Percentiles rank a stretch among this genome's conserved stretches.
Evolutionary conservation across 1,140 invertebrate genomes (phyloP).

Genomic region (Leptinotarsa texana): DNA sequence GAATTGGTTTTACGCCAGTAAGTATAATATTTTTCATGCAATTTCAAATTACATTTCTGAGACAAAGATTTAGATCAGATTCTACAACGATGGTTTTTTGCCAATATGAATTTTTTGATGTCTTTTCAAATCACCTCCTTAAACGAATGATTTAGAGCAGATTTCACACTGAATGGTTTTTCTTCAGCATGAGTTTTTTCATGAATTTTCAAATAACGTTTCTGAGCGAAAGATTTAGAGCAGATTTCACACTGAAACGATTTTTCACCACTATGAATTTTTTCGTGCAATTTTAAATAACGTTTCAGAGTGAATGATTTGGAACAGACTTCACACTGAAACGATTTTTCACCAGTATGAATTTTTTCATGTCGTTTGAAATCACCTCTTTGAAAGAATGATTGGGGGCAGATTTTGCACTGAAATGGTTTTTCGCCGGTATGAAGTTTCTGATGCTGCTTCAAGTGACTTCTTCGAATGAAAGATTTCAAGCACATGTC

Average conservation of each 20-base stretch:
- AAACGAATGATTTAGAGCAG: slow-evolving; percentile 11
- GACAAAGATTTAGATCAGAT: no score
- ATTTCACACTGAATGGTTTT: slow-evolving; percentile 29
- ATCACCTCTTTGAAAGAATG: not conserved
- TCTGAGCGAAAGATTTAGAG: slow-evolving; percentile 20
- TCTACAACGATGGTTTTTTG: no score
- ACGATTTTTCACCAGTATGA: not conserved
- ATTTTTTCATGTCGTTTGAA: not conserved
- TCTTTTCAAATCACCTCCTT: slow-evolving; percentile 24
- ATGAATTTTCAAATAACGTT: slow-evolving; percentile 44
- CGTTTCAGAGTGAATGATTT: not conserved
- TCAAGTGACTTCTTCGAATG: not conserved
- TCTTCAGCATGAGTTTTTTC: slow-evolving; percentile 45
- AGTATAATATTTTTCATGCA: not conserved
- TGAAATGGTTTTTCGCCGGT: not conserved
- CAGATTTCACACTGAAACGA: slow-evolving; percentile 2
- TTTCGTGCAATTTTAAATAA: not conserved
- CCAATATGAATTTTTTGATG: not conserved
- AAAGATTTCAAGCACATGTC: not conserved
- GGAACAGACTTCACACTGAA: not conserved
- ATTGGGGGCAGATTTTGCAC: not conserved
- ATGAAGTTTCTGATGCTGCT: not conserved
- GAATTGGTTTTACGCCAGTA: slow-evolving; percentile 59
- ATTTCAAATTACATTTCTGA: not conserved
- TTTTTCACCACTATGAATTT: not conserved